Evolutionary conservation across 2,888 invertebrate genomes (phyloP), one percentile per base, ranked within the genome.

Genomic region (Lutraria lutraria): DNA sequence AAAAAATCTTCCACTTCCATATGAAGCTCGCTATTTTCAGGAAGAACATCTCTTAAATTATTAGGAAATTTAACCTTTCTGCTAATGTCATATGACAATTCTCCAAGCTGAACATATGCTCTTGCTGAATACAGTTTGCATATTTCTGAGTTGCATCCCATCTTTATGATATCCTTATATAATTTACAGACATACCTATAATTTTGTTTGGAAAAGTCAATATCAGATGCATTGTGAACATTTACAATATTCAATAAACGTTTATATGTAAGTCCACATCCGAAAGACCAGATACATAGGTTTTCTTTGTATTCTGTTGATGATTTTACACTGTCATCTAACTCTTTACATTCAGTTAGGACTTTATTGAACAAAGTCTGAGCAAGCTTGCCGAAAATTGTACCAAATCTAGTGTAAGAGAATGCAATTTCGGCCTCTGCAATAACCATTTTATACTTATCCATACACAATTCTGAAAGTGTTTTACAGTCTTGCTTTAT

Each of bases 391-490:
- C 81, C 88, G 2, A 68, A n/a, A 6, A 87, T 63, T 21, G 87
- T 29, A 34, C 89, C 88, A 79, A 85, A 76, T 85, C 83, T 56
- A 21, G 88, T 76, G 25, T 85, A 89, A 10, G 79, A 54, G 53
- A 87, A 86, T 12, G 83, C 90, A 0, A 85, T 80, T 80, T 89
- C 87, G 60, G 90, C 89, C 43, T 89, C 85, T 31, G 89, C 87
- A 63, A 81, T 31, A 21, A 87, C 13, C 29, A 81, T 25, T 81
- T 72, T 56, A 4, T 34, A 54, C n/a, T 68, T 19, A 60, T 81
- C n/a, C 21, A 79, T 60, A 68, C 54, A 54, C 21, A 68, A 2
- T 43, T 54, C 54, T 56, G 83, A 63, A 29, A 89, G 82, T 53
- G 83, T 43, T 15, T 56, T 31, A 52, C 76, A 72, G 21, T 29